Evolutionary conservation across 2,888 invertebrate genomes (phyloP).

Genomic region (Drosophila tanythrix): DNA sequence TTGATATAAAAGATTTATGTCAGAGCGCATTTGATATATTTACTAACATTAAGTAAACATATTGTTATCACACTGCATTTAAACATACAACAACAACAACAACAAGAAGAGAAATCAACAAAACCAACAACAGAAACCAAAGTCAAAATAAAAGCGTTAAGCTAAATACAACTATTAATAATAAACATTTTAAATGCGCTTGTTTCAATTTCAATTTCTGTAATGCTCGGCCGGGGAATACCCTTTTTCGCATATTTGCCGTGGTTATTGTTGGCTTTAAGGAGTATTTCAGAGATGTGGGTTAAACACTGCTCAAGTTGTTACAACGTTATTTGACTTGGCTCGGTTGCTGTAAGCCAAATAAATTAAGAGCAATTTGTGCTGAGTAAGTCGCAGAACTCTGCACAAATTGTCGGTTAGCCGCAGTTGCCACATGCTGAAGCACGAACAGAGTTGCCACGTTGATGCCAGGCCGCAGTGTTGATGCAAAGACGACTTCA

Average conservation of each 20-base stretch:
- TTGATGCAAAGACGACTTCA: constrained; percentile 57
- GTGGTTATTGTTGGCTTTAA: background rate
- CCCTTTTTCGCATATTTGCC: background rate
- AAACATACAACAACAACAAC: constrained; percentile 40
- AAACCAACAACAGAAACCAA: constrained; percentile 40
- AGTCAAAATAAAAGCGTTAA: constrained; percentile 50
- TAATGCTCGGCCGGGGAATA: background rate
- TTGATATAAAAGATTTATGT: constrained; percentile 44
- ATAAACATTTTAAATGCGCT: constrained; percentile 70
- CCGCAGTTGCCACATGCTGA: constrained; percentile 78
- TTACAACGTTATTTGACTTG: constrained; percentile 17
- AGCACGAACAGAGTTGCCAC: constrained; percentile 53
- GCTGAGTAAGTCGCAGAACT: constrained; percentile 63
- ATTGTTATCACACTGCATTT: constrained; percentile 79
- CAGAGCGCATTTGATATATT: constrained; percentile 69
- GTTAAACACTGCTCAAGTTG: background rate
- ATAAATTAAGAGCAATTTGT: constrained; percentile 62
- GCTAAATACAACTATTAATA: constrained; percentile 72
- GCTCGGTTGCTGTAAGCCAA: constrained; percentile 48
- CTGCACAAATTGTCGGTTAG: constrained; percentile 77
- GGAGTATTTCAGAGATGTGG: background rate
- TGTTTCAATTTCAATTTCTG: constrained; percentile 11
- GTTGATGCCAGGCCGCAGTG: constrained; percentile 17
- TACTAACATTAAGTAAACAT: constrained; percentile 77
- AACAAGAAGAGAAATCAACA: background rate